phyloP scores from a whole-genome alignment of 2,888 invertebrate genomes.

The Scotopteryx bipunctaria region DNA sequence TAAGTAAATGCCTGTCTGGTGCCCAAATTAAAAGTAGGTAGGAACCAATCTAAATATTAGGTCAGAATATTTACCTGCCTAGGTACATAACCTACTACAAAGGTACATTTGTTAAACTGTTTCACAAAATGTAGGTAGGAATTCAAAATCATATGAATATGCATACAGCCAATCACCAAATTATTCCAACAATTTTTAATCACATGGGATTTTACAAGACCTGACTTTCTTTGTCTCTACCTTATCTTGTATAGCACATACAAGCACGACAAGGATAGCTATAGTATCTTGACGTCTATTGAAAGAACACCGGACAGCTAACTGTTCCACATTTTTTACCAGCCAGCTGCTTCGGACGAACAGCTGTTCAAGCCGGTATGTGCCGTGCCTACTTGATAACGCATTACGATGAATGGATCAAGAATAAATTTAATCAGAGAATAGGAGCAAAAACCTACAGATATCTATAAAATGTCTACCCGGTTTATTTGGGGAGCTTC shows the following conservation, averaged over 20 bases:
- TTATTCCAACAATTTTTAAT: constrained; percentile 4
- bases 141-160: no score
- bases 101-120: no score
- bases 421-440: no score
- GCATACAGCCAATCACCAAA: neutral
- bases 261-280: constrained; percentile 61
- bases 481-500: no score
- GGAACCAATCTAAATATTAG: no score
- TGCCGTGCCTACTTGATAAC: neutral
- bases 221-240: constrained; percentile 51
- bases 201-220: constrained; percentile 7
- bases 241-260: constrained; percentile 40
- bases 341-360: constrained; percentile 79
- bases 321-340: constrained; percentile 75
- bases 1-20: no score
- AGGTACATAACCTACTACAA: neutral
- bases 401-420: constrained; percentile 1
- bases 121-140: no score
- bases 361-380: constrained; percentile 76
- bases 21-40: no score
- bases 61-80: no score
- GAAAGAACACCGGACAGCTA: constrained; percentile 62
- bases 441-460: neutral
- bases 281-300: constrained; percentile 52
- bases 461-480: no score